phyloP scores from a whole-genome alignment of 1,140 invertebrate genomes.

The Trichomalopsis sarcophagae region DNA sequence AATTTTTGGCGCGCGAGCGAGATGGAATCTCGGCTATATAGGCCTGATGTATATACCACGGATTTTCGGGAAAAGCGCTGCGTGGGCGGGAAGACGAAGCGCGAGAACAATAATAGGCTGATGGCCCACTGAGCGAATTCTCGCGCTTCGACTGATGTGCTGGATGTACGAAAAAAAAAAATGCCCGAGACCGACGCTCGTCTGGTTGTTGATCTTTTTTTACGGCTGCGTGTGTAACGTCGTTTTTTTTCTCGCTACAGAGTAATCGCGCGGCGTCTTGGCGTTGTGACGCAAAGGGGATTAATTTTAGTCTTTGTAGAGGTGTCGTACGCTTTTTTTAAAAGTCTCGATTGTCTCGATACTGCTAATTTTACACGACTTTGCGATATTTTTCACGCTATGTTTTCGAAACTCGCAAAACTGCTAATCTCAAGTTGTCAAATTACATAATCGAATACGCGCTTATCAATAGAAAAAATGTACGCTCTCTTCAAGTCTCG shows the following conservation, averaged over 20 bases:
- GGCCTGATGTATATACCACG: neutral
- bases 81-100: neutral
- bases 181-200: neutral
- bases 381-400: too few relatives aligned
- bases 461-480: too few relatives aligned
- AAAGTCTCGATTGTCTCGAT: neutral
- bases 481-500: neutral
- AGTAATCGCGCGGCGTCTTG: neutral
- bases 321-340: neutral
- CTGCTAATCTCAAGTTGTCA: too few relatives aligned
- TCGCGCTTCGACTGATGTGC: neutral
- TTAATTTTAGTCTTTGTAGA: neutral
- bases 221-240: neutral
- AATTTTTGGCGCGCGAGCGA: slow-evolving; percentile 41
- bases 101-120: slow-evolving; percentile 39
- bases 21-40: neutral
- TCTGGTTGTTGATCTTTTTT: neutral
- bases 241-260: neutral
- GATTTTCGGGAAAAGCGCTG: slow-evolving; percentile 1
- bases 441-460: neutral
- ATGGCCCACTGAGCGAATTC: slow-evolving; percentile 47
- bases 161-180: neutral
- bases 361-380: neutral
- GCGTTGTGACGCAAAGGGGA: neutral
- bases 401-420: too few relatives aligned